Percentiles rank a stretch among this genome's conserved stretches.
Evolutionary conservation across 2,888 invertebrate genomes (phyloP).

Genomic region (Chrysomela aeneicollis): DNA sequence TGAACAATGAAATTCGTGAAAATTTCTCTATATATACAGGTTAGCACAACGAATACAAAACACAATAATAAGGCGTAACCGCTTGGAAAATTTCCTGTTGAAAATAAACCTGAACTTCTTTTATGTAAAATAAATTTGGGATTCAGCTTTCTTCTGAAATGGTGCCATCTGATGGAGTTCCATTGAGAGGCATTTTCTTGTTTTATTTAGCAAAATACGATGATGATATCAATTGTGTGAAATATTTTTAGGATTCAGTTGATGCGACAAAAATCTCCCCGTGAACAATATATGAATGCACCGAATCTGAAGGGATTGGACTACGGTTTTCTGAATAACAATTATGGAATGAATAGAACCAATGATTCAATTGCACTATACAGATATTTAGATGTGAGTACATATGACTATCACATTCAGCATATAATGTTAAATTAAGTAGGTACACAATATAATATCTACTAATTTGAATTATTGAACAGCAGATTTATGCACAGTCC

Average conservation of each 20-base stretch:
- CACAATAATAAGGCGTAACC: too few species aligned
- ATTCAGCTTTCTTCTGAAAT: too few species aligned
- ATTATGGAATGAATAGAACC: conserved; percentile 32
- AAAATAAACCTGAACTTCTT: too few species aligned
- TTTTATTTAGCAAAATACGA: too few species aligned
- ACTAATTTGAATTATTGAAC: neutral
- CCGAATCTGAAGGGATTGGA: conserved; percentile 36
- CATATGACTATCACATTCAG: neutral
- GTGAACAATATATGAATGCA: conserved; percentile 48
- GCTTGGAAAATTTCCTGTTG: too few species aligned
- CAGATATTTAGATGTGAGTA: conserved; percentile 59
- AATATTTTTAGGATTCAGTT: conserved; percentile 48
- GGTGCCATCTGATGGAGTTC: too few species aligned
- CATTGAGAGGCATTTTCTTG: neutral
- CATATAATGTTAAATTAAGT: neutral
- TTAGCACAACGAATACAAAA: too few species aligned
- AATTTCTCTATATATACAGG: too few species aligned
- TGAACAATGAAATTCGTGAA: too few species aligned
- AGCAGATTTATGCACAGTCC: too few species aligned
- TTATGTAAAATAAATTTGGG: too few species aligned
- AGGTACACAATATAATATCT: neutral
- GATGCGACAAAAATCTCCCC: conserved; percentile 50
- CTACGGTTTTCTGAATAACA: conserved; percentile 38
- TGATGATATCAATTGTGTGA: too few species aligned
- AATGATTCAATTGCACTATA: conserved; percentile 59